Conservation (phyloP, 1,140 invertebrate genomes). For the Lineus longissimus region DNA sequence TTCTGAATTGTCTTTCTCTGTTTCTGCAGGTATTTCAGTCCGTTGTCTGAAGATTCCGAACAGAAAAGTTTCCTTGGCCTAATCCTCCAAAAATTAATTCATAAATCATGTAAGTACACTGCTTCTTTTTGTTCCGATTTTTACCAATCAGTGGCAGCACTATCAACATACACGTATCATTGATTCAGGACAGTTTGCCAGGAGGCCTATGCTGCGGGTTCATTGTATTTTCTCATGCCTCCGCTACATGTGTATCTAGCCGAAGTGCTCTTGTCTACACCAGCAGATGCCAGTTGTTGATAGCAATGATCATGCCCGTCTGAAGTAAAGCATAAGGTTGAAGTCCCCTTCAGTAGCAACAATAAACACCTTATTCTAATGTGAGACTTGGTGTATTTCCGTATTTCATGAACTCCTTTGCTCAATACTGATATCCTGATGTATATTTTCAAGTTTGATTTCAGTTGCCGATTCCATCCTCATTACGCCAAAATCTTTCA, state of each 20-base stretch:
- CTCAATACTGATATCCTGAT: neutral
- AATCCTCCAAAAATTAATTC: slow-evolving; percentile 29
- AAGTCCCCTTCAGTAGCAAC: neutral
- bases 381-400: no score
- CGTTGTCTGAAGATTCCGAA: neutral
- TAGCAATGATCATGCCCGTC: no score
- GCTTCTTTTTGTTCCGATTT: neutral
- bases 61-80: slow-evolving; percentile 26
- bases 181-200: neutral
- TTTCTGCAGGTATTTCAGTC: neutral
- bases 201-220: neutral
- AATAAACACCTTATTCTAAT: no score
- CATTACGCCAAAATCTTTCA: slow-evolving; percentile 27
- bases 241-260: neutral
- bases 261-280: neutral
- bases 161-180: neutral
- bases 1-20: neutral
- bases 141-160: neutral
- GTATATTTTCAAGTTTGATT: neutral
- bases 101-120: slow-evolving; percentile 28
- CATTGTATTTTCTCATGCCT: neutral
- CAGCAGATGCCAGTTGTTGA: no score
- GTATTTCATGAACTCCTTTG: no score
- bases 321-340: no score
- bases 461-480: slow-evolving; percentile 22